Evolutionary conservation across 1,140 invertebrate species (phyloP), one percentile per base, ranked within the genome.

Genomic region (Popillia japonica): DNA sequence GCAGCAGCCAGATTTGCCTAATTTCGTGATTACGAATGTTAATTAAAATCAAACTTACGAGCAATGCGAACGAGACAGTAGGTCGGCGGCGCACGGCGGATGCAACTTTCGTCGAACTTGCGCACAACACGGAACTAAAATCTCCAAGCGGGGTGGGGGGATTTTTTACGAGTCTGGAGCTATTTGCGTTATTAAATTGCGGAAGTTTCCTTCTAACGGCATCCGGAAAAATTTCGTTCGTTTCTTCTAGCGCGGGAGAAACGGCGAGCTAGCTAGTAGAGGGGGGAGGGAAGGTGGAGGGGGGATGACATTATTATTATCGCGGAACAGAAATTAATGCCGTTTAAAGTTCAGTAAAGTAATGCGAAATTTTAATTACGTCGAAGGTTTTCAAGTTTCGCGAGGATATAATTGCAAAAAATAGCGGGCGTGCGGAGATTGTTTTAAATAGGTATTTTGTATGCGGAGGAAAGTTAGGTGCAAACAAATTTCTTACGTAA

Each of bases 181-280:
- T 55, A 55, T 55, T 55, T 55, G 48, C 48, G 48, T 55, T 55
- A 55, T 55, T 55, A 55, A 55, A 55, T 55, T 55, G 48, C 48
- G 48, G 48, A 55, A 55, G 48, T 55, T 55, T 55, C 48, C 48
- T 55, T 55, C 17, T 55, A 55, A 17, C 27, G 48, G 17, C 48
- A 17, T 55, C 27, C 27, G 14, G 14, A 55, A 55, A 55, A 55
- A 55, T 55, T 34, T 55, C 48, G 48, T 55, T 55, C 48, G 48
- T 17, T 55, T 55, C 48, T 14, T 55, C 48, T 17, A 34, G 27
- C 27, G 27, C 27, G 1, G 4, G 27, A 4, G 27, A 4, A 4
- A 34, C 27, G 27, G 27, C 27, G 27, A 34, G 27, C 27, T 2
- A 34, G 27, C 27, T n/a, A n/a, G n/a, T n/a, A n/a, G n/a, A n/a